phyloP scores from a whole-genome alignment of 2,888 invertebrate genomes.

The Stegophylla sp. region DNA sequence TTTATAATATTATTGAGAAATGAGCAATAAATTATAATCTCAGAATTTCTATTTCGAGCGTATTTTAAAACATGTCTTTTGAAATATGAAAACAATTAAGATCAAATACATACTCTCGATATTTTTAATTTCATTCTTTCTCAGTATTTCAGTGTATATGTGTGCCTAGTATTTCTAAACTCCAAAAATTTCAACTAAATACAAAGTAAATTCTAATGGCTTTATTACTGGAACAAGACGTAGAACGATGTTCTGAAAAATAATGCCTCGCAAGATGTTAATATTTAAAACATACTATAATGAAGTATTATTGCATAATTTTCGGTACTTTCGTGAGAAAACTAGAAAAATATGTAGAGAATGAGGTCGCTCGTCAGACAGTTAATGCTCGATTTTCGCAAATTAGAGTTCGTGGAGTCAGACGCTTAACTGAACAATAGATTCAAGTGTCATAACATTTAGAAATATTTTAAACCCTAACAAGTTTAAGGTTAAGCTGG shows the following conservation, averaged over 20 bases:
- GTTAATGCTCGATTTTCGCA: slow-evolving; percentile 37
- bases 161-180: neutral
- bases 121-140: neutral
- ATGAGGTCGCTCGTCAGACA: slow-evolving; percentile 35
- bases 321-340: slow-evolving; percentile 50
- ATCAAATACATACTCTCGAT: neutral
- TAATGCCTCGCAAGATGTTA: neutral
- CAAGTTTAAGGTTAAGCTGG: slow-evolving; percentile 6
- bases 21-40: no score
- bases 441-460: slow-evolving; percentile 23
- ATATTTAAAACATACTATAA: slow-evolving; percentile 35
- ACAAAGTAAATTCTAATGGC: neutral
- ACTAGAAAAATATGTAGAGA: slow-evolving; percentile 19
- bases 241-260: neutral
- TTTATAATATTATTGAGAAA: no score
- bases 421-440: slow-evolving; percentile 28
- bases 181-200: neutral
- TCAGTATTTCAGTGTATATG: neutral
- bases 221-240: slow-evolving; percentile 11
- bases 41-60: neutral
- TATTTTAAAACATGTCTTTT: neutral
- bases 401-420: slow-evolving; percentile 2
- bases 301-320: slow-evolving; percentile 18
- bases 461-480: neutral
- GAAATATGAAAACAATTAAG: neutral